phyloP scores from a whole-genome alignment of 2,113 vertebrate genomes.

The Lophotis ruficrista region DNA sequence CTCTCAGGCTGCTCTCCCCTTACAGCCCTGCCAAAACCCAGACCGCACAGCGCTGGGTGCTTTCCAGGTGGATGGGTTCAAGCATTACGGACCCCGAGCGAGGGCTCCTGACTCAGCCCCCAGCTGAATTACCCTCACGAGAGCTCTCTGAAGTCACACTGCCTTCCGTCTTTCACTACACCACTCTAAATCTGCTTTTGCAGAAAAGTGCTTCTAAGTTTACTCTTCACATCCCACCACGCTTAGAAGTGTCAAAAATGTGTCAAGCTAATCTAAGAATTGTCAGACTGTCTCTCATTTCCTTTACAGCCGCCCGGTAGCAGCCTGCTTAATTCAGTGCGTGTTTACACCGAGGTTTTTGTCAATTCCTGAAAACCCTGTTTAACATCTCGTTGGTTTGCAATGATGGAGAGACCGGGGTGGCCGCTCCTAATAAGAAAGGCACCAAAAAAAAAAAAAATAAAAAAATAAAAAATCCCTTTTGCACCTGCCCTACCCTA shows the following conservation, averaged over 20 bases:
- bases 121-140: not conserved
- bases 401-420: too few relatives aligned
- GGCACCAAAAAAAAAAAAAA: too few relatives aligned
- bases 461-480: too few relatives aligned
- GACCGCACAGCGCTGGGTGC: fast-evolving
- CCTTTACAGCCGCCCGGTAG: not conserved
- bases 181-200: not conserved
- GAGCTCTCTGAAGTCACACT: not conserved
- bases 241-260: constrained; percentile 14
- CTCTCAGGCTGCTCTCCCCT: not conserved
- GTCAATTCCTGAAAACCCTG: not conserved
- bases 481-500: too few relatives aligned
- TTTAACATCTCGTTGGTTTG: too few relatives aligned
- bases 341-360: not conserved
- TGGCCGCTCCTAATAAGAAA: too few relatives aligned
- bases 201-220: constrained; percentile 33
- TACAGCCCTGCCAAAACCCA: not conserved
- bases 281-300: constrained; percentile 35
- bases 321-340: not conserved
- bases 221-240: constrained; percentile 53
- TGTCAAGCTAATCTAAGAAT: constrained; percentile 37
- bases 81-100: not conserved
- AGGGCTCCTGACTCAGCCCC: not conserved
- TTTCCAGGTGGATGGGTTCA: not conserved
- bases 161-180: constrained; percentile 4